Percentiles rank a stretch among this genome's conserved stretches.
phyloP scores from a whole-genome alignment of 1,140 invertebrate species.

The Copidosoma floridanum region DNA sequence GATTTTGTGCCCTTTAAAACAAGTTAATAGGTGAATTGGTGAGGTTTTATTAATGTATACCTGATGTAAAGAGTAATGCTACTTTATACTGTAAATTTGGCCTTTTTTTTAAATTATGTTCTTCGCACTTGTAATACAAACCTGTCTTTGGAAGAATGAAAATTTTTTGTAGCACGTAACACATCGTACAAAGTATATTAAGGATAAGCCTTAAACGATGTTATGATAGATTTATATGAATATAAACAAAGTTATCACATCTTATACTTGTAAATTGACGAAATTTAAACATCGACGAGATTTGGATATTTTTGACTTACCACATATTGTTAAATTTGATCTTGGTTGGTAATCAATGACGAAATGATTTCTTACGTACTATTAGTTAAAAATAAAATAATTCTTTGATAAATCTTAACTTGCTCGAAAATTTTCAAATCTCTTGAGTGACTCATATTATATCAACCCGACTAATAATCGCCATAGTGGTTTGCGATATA shows the following conservation, averaged over 20 bases:
- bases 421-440: conserved; percentile 26
- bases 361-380: neutral
- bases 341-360: neutral
- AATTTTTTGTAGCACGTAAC: conserved; percentile 9
- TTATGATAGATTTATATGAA: conserved; percentile 18
- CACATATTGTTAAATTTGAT: neutral
- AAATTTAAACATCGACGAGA: neutral
- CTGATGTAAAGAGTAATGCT: neutral
- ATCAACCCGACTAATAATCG: conserved; percentile 44
- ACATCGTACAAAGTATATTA: conserved; percentile 23
- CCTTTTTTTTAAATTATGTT: neutral
- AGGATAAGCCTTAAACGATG: conserved; percentile 24
- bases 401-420: neutral
- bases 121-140: neutral
- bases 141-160: neutral
- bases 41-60: conserved; percentile 6
- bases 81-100: neutral
- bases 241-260: conserved; percentile 12
- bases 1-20: conserved; percentile 1
- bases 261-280: conserved; percentile 2
- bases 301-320: conserved; percentile 2
- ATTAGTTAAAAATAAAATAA: neutral
- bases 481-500: conserved; percentile 42
- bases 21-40: conserved; percentile 15
- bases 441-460: conserved; percentile 18